Base-by-base conservation (phyloP, 2,797 vertebrate species). In the Etheostoma nigrum region DNA sequence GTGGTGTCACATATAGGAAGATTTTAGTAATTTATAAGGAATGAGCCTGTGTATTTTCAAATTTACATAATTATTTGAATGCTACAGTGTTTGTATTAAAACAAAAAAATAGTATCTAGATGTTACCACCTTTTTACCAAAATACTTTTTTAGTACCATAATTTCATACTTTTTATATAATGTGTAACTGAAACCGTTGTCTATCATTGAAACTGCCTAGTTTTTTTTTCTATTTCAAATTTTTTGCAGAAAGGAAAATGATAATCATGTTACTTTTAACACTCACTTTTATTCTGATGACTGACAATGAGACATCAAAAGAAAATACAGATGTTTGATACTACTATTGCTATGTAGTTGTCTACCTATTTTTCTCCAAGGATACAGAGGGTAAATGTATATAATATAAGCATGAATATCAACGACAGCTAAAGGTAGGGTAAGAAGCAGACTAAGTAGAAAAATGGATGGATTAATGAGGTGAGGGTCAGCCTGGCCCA, bases 401-500 rank as follows among this genome's bases (percentile, higher is more conserved):
- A 27, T 27, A 27, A 27, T 27, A 27, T 27, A 27, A 54, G 4
- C 2, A 0, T 52, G 27, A 72, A 49, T 70, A 53, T 47, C 52
- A 15, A 40, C 3, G 2, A 42, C 30, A 55, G 63, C 6, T 10
- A 74, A 64, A 59, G 23, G 12, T 48, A 47, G 25, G 8, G n/a
- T 58, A 62, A 51, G 36, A 60, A 60, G 33, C 63, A 58, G 45
- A 78, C 30, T 18, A 21, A 70, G 16, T 3, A 48, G 49, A 14
- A 30, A 74, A 64, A 47, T 69, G 52, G 72, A 75, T 64, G 44
- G 59, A 74, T 58, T 72, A 59, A 74, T 76, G 82, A 83, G 64
- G 68, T 81, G 83, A 79, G 66, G 86, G 82, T 73, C 76, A 78
- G 66, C 83, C 49, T 59, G 71, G 68, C 80, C 58, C 86, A 89